A percentile compares a stretch with the other conserved stretches of the same genome.
phyloP scores from a whole-genome alignment of 2,888 invertebrate species.

The Dermolepida albohirtum region DNA sequence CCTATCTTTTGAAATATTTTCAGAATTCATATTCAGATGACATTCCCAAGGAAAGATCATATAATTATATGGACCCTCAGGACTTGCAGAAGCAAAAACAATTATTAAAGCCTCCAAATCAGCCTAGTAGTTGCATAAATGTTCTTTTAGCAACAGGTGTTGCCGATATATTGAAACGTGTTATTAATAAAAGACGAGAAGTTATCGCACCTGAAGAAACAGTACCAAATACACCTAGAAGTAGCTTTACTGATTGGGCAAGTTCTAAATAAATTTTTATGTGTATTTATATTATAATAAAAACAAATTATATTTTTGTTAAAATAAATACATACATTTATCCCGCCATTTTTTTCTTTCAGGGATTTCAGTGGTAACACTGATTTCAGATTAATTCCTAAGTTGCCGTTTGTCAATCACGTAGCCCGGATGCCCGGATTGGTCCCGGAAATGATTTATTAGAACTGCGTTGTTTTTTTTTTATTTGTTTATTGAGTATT shows the following conservation, averaged over 20 bases:
- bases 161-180: slow-evolving; percentile 63
- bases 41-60: slow-evolving; percentile 57
- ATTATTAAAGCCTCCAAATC: slow-evolving; percentile 52
- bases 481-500: slow-evolving; percentile 50
- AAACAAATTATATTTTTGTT: slow-evolving; percentile 34
- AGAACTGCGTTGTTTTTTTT: slow-evolving; percentile 51
- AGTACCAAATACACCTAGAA: slow-evolving; percentile 53
- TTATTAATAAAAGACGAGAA: slow-evolving; percentile 62
- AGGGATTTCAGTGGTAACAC: slow-evolving; percentile 48
- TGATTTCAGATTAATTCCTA: slow-evolving; percentile 46
- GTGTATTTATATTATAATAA: slow-evolving; percentile 17
- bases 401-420: slow-evolving; percentile 50
- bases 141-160: slow-evolving; percentile 61
- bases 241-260: slow-evolving; percentile 63
- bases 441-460: slow-evolving; percentile 64
- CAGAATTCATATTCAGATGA: slow-evolving; percentile 60
- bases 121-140: slow-evolving; percentile 62
- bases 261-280: slow-evolving; percentile 45
- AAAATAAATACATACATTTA: slow-evolving; percentile 34
- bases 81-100: slow-evolving; percentile 59
- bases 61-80: slow-evolving; percentile 58
- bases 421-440: slow-evolving; percentile 62
- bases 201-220: slow-evolving; percentile 57
- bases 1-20: slow-evolving; percentile 39
- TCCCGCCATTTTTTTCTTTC: slow-evolving; percentile 41